Conservation (phyloP, 2,888 invertebrate genomes). For the Spodoptera littoralis region DNA sequence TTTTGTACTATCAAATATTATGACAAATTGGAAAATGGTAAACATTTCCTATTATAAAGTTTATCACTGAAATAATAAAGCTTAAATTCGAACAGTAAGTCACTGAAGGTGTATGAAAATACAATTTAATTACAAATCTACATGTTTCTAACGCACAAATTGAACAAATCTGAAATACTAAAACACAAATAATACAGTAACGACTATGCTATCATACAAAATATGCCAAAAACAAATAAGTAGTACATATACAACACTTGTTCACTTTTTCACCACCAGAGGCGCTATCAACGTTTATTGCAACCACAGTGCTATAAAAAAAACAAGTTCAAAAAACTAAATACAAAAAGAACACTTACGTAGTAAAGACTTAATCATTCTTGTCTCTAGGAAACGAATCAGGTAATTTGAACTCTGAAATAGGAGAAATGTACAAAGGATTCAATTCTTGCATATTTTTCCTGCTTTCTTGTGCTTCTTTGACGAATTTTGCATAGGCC, state of each 20-base stretch:
- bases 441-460: conserved; percentile 83
- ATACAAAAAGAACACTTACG: background rate
- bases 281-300: conserved; percentile 3
- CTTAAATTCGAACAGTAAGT: too few relatives aligned
- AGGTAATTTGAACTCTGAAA: conserved; percentile 88
- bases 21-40: too few relatives aligned
- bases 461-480: conserved; percentile 80
- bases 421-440: conserved; percentile 90
- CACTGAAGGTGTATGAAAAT: too few relatives aligned
- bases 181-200: background rate
- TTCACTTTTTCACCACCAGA: background rate
- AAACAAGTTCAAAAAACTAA: background rate
- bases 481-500: conserved; percentile 86
- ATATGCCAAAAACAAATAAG: conserved; percentile 14
- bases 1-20: conserved; percentile 37
- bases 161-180: too few relatives aligned
- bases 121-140: too few relatives aligned
- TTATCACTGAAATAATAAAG: too few relatives aligned
- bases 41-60: too few relatives aligned
- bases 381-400: conserved; percentile 82
- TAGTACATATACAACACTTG: background rate
- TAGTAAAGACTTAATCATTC: conserved; percentile 63
- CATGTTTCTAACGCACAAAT: too few relatives aligned
- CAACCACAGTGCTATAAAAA: background rate
- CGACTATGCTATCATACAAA: conserved; percentile 7